Percentiles rank a stretch among this genome's conserved stretches.
phyloP scores from a whole-genome alignment of 2,113 vertebrate species.

The Tupaia chinensis region DNA sequence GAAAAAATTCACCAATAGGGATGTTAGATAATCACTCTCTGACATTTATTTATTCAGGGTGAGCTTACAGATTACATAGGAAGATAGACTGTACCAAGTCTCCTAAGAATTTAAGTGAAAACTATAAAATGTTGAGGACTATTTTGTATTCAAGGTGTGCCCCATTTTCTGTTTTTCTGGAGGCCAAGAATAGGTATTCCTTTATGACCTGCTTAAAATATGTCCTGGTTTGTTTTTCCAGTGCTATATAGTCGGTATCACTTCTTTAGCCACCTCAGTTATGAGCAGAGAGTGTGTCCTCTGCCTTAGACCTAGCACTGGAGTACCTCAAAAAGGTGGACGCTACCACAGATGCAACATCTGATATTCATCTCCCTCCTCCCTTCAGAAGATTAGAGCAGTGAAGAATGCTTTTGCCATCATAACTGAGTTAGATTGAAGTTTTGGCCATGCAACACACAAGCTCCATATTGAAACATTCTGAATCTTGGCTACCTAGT shows the following conservation, averaged over 20 bases:
- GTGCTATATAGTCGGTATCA: conserved; percentile 88
- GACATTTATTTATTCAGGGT: conserved; percentile 92
- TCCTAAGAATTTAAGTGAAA: conserved; percentile 90
- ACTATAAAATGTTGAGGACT: conserved; percentile 88
- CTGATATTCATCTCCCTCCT: conserved; percentile 78
- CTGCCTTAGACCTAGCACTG: conserved; percentile 86
- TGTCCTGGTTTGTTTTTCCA: conserved; percentile 91
- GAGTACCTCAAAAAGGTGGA: conserved; percentile 86
- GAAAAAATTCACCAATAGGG: conserved; percentile 91
- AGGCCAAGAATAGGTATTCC: conserved; percentile 91
- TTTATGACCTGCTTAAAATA: conserved; percentile 95
- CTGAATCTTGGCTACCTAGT: conserved; percentile 85
- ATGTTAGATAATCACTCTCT: conserved; percentile 91
- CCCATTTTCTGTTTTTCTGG: conserved; percentile 90
- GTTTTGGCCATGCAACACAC: conserved; percentile 84
- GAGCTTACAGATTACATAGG: conserved; percentile 92
- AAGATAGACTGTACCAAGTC: conserved; percentile 90
- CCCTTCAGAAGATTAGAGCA: conserved; percentile 87
- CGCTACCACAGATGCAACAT: conserved; percentile 82
- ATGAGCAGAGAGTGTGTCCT: conserved; percentile 85
- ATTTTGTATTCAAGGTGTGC: conserved; percentile 87
- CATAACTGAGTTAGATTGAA: conserved; percentile 87
- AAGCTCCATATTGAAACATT: conserved; percentile 85
- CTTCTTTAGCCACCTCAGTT: conserved; percentile 90
- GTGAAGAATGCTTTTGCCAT: conserved; percentile 85